Base-by-base conservation (phyloP, 2,888 invertebrate species). In the Eupeodes latifasciatus region DNA sequence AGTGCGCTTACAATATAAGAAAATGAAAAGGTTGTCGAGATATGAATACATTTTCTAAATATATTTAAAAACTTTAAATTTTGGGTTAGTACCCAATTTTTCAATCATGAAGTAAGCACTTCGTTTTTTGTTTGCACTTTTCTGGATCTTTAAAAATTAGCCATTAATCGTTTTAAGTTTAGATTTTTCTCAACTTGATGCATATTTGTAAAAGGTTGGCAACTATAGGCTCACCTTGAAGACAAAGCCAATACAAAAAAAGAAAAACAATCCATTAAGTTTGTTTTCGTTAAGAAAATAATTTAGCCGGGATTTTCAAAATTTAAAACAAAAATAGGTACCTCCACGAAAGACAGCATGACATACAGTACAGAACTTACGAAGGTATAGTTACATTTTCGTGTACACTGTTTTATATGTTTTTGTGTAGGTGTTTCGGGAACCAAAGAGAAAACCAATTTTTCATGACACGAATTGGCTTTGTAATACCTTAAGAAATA, bases 401-500 rank as follows among this genome's bases (percentile, higher is more conserved):
- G 14, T 27, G 47, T 44, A 40, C 9, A n/a, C 27, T 27, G 27
- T 27, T 27, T 40, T 40, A 9, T 40, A 3, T 51, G n/a, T 5
- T 4, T 27, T 1, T 57, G 57, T 57, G 57, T 57, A 64, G 44
- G 64, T 49, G 27, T 49, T 66, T 4, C 27, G n/a, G 49, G 14
- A 64, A 0, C 16, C 11, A 4, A 10, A 19, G 34, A 49, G 34
- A 59, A 27, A 34, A 27, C 49, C 66, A 66, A 66, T 49, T 66
- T 49, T 49, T 34, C 49, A 66, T 27, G 66, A 66, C 66, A 66
- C 66, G 66, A 49, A 66, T 66, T 66, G 66, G 49, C 66, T 49
- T 66, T 34, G 34, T 66, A 66, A 47, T 34, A 66, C 66, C 47
- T 5, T 5, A 66, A 14, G n/a, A 66, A 66, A 66, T 66, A 66